Evolutionary conservation across 2,113 vertebrate genomes (phyloP), one percentile per base, ranked within the genome.

Genomic region (Tautogolabrus adspersus): DNA sequence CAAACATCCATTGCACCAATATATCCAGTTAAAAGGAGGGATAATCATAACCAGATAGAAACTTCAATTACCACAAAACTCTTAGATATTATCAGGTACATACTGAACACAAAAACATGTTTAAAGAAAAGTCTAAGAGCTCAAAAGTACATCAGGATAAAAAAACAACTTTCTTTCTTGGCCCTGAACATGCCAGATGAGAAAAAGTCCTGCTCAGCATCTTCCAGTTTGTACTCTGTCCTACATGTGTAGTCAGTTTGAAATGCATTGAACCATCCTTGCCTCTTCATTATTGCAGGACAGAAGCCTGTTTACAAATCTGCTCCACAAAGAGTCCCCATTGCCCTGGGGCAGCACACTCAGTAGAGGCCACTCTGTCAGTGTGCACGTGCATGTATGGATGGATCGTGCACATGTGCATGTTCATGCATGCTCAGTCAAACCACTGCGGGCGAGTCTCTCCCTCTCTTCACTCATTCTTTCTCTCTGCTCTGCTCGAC

Each of bases 401-500:
- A 22, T 18, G 62, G 51, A 64, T 70, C 52, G 51, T 56, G 60
- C 42, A 38, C 68, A 30, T 56, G 72, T 75, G 71, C 68, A 46
- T 87, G 85, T 90, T 77, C 55, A 47, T 79, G 78, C 87, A 46
- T 58, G 85, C 75, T 84, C 52, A 47, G 65, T 83, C 67, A 66
- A 26, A 75, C 60, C 57, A 51, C 88, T 11, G 66, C 72, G 66
- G 88, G 82, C 80, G 13, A 63, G 40, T 73, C 59, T 75, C 52
- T 59, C 19, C 18, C 44, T 69, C 11, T 72, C 30, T 46, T 56
- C 3, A 54, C 52, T 77, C 37, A 0, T 76, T 47, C 66, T 74
- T 64, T 57, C 37, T 55, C 66, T 47, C 1, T 3, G 57, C 60
- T 15, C 34, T 60, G 77, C 65, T 90, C 77, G 16, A 26, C 23